Conservation (phyloP, 2,888 invertebrate genomes). For the Chymomyza procnemis region DNA sequence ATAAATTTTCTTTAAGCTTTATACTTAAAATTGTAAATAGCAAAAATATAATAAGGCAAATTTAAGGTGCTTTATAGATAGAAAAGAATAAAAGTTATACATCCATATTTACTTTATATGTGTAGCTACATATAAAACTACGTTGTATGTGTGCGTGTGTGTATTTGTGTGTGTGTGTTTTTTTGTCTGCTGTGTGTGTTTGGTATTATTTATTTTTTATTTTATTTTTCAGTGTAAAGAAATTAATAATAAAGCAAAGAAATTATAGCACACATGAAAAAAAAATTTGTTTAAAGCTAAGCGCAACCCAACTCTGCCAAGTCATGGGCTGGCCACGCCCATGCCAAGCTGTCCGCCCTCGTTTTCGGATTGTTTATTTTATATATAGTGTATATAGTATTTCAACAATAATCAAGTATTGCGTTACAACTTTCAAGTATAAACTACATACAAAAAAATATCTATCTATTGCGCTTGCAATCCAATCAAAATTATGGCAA, state of each 20-base stretch:
- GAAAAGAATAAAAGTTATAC: neutral
- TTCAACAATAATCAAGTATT: neutral
- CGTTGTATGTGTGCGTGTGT: conserved; percentile 1
- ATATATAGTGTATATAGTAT: neutral
- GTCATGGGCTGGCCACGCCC: neutral
- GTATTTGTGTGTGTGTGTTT: conserved; percentile 25
- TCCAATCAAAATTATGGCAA: neutral
- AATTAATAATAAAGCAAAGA: conserved; percentile 20
- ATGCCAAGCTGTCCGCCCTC: neutral
- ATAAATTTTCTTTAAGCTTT: neutral
- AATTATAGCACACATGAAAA: conserved; percentile 50
- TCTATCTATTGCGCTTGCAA: neutral
- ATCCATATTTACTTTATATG: conserved; percentile 8
- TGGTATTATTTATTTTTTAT: no score
- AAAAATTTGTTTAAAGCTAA: neutral
- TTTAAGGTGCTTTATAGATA: neutral
- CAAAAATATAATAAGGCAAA: conserved; percentile 1
- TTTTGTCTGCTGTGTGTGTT: conserved; percentile 1
- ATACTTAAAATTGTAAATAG: neutral
- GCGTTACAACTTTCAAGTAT: neutral
- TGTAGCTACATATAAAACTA: conserved; percentile 29
- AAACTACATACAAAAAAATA: neutral
- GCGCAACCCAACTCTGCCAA: neutral
- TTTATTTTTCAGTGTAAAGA: conserved; percentile 19
- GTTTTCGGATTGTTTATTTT: neutral